A percentile compares a stretch with the other conserved stretches of the same genome.
Evolutionary conservation across 2,113 vertebrate genomes (phyloP).

Genomic region (Dasyornis broadbenti): DNA sequence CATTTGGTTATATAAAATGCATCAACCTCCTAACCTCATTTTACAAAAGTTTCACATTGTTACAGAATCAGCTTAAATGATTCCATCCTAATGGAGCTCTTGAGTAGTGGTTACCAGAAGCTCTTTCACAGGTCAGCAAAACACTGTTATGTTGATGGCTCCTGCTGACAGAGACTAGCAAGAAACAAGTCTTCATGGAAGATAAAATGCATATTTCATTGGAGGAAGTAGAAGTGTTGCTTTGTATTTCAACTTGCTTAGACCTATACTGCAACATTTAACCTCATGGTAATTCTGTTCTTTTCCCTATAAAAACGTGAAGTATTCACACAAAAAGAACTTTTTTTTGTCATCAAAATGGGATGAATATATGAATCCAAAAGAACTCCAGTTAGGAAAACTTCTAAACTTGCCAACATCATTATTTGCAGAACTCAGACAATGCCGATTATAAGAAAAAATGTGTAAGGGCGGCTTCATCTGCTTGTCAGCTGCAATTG

Average conservation of each 20-base stretch:
- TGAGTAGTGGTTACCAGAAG: conserved; percentile 50
- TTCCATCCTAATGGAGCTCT: conserved; percentile 56
- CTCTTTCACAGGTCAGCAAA: conserved; percentile 69
- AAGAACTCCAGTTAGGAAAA: background rate
- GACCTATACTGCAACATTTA: conserved; percentile 19
- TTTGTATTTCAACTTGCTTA: conserved; percentile 40
- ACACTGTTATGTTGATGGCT: conserved; percentile 52
- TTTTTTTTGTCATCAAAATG: conserved; percentile 26
- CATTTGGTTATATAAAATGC: conserved; percentile 48
- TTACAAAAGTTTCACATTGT: conserved; percentile 29
- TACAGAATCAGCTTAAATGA: conserved; percentile 47
- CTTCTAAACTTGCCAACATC: background rate
- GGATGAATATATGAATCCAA: conserved; percentile 11
- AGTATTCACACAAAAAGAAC: background rate
- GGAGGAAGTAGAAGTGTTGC: conserved; percentile 34
- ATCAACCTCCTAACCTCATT: conserved; percentile 50
- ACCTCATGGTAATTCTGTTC: conserved; percentile 34
- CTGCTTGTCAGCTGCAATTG: background rate
- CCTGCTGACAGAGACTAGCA: conserved; percentile 50
- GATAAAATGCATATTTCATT: conserved; percentile 59
- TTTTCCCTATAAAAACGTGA: conserved; percentile 16
- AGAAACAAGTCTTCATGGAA: conserved; percentile 58
- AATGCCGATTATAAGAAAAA: background rate
- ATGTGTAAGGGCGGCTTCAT: background rate
- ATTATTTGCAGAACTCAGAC: background rate